Evolutionary conservation across 2,113 vertebrate species (phyloP), one percentile per base, ranked within the genome.

Genomic region (Picathartes gymnocephalus): DNA sequence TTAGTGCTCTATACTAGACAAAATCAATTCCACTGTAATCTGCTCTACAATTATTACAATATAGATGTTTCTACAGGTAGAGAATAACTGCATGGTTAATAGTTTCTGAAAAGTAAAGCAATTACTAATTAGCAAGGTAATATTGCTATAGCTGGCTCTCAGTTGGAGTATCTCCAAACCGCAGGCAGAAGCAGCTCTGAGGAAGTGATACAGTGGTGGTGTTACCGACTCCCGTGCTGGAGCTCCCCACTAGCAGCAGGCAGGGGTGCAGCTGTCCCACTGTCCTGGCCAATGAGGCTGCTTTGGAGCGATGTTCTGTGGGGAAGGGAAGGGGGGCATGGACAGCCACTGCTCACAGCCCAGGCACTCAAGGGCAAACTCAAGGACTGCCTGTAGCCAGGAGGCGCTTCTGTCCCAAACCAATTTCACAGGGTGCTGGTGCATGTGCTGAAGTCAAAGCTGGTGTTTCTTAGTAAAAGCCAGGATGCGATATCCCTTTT

Each of bases 261-360:
- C 39, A 16, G 0, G 3, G 44, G 2, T 8, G n/a, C 13, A 28
- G 33, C 2, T 68, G 42, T 45, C 40, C 18, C 20, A 2, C 35
- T 9, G 25, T 15, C 37, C 20, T 25, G 17, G 28, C 24, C n/a
- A 11, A 35, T 0, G 5, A 51, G 8, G 3, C 33, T 39, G 19
- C 56, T 62, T 14, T 3, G 3, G 24, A 13, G 19, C 9, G 28
- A 11, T 25, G 10, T 4, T 77, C 51, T 44, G 33, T 40, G 33
- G 42, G 16, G 33, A 24, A 83, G 53, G 21, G 35, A 25, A 51
- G 22, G 28, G 39, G 3, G 30, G 20, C 30, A 4, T 1, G 1
- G 3, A 2, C 27, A 53, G 64, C 20, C 0, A 0, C 61, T 69
- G 30, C 28, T 24, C 37, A 15, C 44, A 51, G 45, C 45, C 45